phyloP scores from a whole-genome alignment of 2,888 invertebrate species.

The Xylophagus ater region DNA sequence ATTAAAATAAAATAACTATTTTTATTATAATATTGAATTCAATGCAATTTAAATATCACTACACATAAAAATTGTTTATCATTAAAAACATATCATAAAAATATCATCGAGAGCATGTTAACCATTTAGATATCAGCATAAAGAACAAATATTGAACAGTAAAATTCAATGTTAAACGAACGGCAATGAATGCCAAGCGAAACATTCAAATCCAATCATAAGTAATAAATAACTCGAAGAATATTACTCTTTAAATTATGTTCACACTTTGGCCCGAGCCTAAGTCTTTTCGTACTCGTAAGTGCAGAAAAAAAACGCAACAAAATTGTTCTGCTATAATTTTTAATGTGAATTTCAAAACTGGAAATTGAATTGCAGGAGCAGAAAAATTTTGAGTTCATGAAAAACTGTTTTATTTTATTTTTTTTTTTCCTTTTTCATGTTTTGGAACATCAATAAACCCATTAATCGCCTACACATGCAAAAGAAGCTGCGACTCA shows the following conservation, averaged over 20 bases:
- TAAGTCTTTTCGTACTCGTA: no score
- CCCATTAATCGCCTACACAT: conserved; percentile 24
- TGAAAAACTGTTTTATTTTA: no score
- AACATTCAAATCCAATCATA: conserved; percentile 34
- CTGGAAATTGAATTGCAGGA: no score
- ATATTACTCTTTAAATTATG: conserved; percentile 40
- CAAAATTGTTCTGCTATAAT: no score
- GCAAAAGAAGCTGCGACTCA: conserved; percentile 5
- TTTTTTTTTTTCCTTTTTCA: no score
- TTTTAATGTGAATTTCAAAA: no score
- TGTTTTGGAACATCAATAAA: conserved; percentile 23
- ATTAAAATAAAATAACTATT: no score
- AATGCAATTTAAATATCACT: no score
- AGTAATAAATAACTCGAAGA: conserved; percentile 39
- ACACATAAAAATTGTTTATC: no score
- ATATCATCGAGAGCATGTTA: conserved; percentile 15
- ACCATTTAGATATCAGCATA: conserved; percentile 19
- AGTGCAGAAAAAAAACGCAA: no score
- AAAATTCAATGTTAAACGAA: conserved; percentile 16
- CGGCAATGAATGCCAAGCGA: conserved; percentile 11
- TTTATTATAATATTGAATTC: no score
- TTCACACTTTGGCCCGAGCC: conserved; percentile 37
- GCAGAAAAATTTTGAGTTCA: no score
- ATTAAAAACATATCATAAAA: conserved; percentile 17
- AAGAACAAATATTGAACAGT: conserved; percentile 22